These are phyloP conservation scores for Forbesichthys papilliferus DNA, from an alignment of 2,113 vertebrate genomes.

Conservation along the genomic window DNA sequence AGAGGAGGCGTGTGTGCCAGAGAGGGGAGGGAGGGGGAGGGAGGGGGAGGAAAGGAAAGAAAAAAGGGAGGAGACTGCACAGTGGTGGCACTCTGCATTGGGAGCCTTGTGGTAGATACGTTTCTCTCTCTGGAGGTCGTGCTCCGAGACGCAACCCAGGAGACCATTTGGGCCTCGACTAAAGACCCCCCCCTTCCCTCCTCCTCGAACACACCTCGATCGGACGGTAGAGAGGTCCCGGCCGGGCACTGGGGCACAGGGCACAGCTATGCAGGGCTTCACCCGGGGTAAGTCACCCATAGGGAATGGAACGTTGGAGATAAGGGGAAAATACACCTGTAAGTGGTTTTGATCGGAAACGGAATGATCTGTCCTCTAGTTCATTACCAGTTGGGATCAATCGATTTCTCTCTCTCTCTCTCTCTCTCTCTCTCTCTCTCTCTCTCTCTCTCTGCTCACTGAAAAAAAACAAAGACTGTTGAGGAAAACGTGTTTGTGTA, in stretches of 20 bases:
- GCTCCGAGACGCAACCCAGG: slow-evolving; percentile 35
- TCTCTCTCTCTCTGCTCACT: background rate
- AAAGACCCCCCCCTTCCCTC: background rate
- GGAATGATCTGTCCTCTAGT: background rate
- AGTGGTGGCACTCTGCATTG: slow-evolving; percentile 53
- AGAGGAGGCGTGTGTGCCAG: slow-evolving; percentile 54
- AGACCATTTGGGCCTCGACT: slow-evolving; percentile 18
- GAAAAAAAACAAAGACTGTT: slow-evolving; percentile 9
- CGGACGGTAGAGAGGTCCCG: slow-evolving; percentile 35
- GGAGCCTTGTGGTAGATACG: slow-evolving; percentile 47
- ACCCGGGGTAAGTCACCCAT: slow-evolving; percentile 51
- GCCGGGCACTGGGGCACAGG: slow-evolving; percentile 5
- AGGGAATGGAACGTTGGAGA: slow-evolving; percentile 2
- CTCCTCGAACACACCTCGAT: slow-evolving; percentile 21
- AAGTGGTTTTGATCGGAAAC: background rate
- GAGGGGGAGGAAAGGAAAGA: slow-evolving; percentile 25
- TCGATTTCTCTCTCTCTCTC: background rate
- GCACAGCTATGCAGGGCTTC: slow-evolving; percentile 48
- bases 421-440: background rate
- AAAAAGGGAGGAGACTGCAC: slow-evolving; percentile 56
- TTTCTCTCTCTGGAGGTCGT: slow-evolving; percentile 41
- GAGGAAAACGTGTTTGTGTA: background rate
- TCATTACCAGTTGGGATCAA: background rate
- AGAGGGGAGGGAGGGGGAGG: slow-evolving; percentile 28
- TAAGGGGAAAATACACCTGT: slow-evolving; percentile 11